Evolutionary conservation across 37 sponge, comb jelly and placozoan genomes (phyloP).

Genomic region (Geodia barretti): DNA sequence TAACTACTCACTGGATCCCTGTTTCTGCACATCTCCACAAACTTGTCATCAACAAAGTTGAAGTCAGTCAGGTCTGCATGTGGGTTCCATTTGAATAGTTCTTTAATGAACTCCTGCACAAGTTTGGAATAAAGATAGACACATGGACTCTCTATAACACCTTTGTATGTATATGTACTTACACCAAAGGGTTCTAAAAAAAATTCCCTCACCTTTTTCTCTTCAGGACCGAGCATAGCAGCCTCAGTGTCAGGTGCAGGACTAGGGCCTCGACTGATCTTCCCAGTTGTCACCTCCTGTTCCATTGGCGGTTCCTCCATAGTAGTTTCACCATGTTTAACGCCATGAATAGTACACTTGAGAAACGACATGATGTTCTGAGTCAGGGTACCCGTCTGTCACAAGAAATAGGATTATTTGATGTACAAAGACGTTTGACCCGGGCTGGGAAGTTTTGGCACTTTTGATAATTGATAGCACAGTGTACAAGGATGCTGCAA

Average conservation of each 20-base stretch:
- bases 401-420: not conserved
- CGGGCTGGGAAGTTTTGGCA: too few relatives aligned
- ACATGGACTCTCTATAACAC: not conserved
- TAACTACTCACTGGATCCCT: conserved; percentile 36
- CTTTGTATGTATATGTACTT: too few relatives aligned
- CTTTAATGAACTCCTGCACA: conserved; percentile 26
- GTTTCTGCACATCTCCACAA: conserved; percentile 55
- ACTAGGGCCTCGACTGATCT: not conserved
- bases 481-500: too few relatives aligned
- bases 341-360: conserved; percentile 79
- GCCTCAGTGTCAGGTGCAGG: too few relatives aligned
- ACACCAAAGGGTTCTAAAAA: too few relatives aligned
- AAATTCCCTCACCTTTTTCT: too few relatives aligned
- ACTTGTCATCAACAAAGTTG: conserved; percentile 72
- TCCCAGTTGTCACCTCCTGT: conserved; percentile 7
- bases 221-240: too few relatives aligned
- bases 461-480: too few relatives aligned
- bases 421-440: too few relatives aligned
- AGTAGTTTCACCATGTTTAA: conserved; percentile 63
- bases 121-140: not conserved
- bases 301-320: conserved; percentile 17
- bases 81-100: conserved; percentile 54
- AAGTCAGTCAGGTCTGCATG: conserved; percentile 74
- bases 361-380: conserved; percentile 95
- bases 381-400: conserved; percentile 95